phyloP scores from a whole-genome alignment of 2,113 vertebrate genomes.

The Nerophis lumbriciformis region DNA sequence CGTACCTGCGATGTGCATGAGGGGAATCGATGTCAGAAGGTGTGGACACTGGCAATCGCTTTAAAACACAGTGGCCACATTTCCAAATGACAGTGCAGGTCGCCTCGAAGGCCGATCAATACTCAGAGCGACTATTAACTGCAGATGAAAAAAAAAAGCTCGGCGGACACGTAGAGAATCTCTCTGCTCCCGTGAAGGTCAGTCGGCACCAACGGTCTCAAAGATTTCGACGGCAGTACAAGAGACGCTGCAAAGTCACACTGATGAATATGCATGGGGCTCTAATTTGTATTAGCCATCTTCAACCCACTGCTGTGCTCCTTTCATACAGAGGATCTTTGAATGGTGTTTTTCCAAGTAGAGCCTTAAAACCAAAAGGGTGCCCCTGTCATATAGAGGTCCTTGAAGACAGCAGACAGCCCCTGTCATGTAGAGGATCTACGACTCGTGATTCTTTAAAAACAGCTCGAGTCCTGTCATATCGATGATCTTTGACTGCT shows the following conservation, averaged over 20 bases:
- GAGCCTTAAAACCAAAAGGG: no score
- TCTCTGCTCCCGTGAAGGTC: slow-evolving; percentile 20
- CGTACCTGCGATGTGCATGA: slow-evolving; percentile 9
- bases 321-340: no score
- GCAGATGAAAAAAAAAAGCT: slow-evolving; percentile 14
- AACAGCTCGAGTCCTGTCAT: no score
- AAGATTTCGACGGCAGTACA: slow-evolving; percentile 12
- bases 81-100: slow-evolving; percentile 37
- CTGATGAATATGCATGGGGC: slow-evolving; percentile 32
- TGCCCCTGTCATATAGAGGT: no score
- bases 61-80: slow-evolving; percentile 8
- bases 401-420: no score
- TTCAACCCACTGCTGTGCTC: slow-evolving; percentile 4
- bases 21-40: slow-evolving; percentile 12
- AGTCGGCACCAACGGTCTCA: slow-evolving; percentile 6
- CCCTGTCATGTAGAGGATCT: no score
- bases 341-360: no score
- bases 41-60: slow-evolving; percentile 17
- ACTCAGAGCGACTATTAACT: slow-evolving; percentile 18
- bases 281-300: slow-evolving; percentile 17
- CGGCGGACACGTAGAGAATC: slow-evolving; percentile 6
- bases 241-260: slow-evolving; percentile 24
- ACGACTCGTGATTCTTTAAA: no score
- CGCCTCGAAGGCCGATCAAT: slow-evolving; percentile 18
- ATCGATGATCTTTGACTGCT: no score